Evolutionary conservation across 2,797 vertebrate species (phyloP), one percentile per base, ranked within the genome.

Genomic region (Tauraco hartlaubi): DNA sequence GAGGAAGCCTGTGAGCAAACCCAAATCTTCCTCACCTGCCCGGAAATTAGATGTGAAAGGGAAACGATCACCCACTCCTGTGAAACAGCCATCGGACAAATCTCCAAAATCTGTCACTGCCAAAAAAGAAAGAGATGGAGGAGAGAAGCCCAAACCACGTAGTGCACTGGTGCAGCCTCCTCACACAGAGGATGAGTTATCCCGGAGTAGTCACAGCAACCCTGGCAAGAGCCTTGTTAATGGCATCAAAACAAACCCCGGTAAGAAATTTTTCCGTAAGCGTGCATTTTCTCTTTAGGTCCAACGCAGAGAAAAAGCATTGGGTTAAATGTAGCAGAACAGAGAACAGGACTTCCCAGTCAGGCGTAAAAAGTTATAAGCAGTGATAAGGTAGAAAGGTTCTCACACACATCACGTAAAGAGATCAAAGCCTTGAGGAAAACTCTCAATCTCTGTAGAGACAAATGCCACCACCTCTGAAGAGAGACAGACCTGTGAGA

Each of bases 1-100:
- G 52, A 99, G 99, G 90, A 99, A 99, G 92, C 77, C 98, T 31
- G 98, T 97, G 4, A 98, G 97, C 73, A 99, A 99, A 96, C 97
- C 99, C 90, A 99, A 99, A 95, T 98, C 99, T 62, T 97, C 98
- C 9, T 99, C 99, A 9, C 99, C 99, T 11, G 98, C 98, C 59
- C 98, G 98, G 44, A 99, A 99, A 94, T 97, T 97, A 56, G 99
- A 99, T 43, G 94, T 75, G 56, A 98, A 99, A 77, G 98, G 98
- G 68, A 99, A 99, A 96, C 98, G 98, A 72, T 99, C 99, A 31
- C 99, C 99, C 23, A 98, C 98, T 80, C 98, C 99, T 3, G 98
- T 98, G 49, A 99, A 99, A 95, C 99, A 99, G 91, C 93, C 98
- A 12, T 93, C 97, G 0, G 98, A 98, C 58, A 97, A 98, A 95